phyloP scores from a whole-genome alignment of 2,888 invertebrate genomes.

The Chesias legatella region DNA sequence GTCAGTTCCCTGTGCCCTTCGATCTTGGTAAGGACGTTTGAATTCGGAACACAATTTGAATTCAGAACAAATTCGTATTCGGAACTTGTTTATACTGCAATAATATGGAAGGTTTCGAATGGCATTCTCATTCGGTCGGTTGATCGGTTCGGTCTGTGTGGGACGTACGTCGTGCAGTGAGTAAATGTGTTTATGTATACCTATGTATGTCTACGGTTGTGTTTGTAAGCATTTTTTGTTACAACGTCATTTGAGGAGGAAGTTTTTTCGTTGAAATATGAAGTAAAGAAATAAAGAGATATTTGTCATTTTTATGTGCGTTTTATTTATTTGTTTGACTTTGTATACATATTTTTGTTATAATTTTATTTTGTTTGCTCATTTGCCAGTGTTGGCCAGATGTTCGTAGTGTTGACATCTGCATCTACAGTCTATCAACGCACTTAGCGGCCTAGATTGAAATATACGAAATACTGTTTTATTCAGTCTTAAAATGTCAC shows the following conservation, averaged over 20 bases:
- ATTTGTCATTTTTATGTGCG: slow-evolving; percentile 47
- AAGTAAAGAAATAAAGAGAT: slow-evolving; percentile 37
- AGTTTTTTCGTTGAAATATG: slow-evolving; percentile 51
- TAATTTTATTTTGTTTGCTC: too few species aligned
- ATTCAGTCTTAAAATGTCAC: too few species aligned
- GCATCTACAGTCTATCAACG: too few species aligned
- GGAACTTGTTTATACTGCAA: too few species aligned
- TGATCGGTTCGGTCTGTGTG: slow-evolving; percentile 6
- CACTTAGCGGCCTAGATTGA: too few species aligned
- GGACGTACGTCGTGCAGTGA: slow-evolving; percentile 4
- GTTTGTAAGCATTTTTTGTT: slow-evolving; percentile 62
- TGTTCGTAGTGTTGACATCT: too few species aligned
- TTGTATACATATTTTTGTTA: too few species aligned
- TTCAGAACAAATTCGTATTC: too few species aligned
- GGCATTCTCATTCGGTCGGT: slow-evolving; percentile 2
- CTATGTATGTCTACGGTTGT: slow-evolving; percentile 58
- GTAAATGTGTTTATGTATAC: slow-evolving; percentile 26
- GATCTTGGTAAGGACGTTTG: slow-evolving; percentile 1
- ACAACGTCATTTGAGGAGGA: slow-evolving; percentile 54
- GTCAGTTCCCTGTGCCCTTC: slow-evolving; percentile 40
- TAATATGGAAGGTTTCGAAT: slow-evolving; percentile 1
- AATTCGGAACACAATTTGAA: background rate
- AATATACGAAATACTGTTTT: too few species aligned
- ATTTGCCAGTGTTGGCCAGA: too few species aligned
- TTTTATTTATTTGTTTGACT: slow-evolving; percentile 35